Base-by-base conservation (phyloP, 2,888 invertebrate genomes). In the Erynnis tages region DNA sequence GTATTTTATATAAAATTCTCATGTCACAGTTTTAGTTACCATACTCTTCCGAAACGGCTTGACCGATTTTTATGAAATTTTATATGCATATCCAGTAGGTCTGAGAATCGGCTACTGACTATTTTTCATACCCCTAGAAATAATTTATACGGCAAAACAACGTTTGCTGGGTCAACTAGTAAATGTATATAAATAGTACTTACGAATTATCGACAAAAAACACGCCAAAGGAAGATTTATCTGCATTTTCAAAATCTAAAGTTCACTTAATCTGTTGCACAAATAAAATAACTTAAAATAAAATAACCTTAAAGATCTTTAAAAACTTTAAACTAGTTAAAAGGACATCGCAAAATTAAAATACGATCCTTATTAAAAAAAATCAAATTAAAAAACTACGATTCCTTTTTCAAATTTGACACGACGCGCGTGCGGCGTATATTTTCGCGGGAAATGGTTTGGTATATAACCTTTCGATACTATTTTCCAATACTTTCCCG, bases 201-300 rank as follows among this genome's bases (percentile, higher is more conserved):
- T 55, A 88, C 87, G 76, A 71, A 88, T 85, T 2, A 86, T 55
- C 0, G 88, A 87, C 19, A 88, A 65, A 38, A 88, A 84, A 59
- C 88, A 88, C 2, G 84, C 86, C 1, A 88, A 54, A 0, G 87
- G 85, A 41, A 83, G 56, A 4, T 73, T 57, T 0, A 78, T 58
- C 57, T 81, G 79, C 85, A 87, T 84, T 58, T 16, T 68, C n/a
- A 29, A 19, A 5, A 10, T 14, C 14, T 0, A 6, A 29, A 37
- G 5, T 27, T 13, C 35, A 38, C 37, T 11, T 11, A 19, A 35
- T 21, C 0, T 23, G 30, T 29, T 23, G 37, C 25, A 2, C n/a
- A 37, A 10, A 16, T 2, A 10, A 16, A 43, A 29, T 10, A 21
- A 32, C 5, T 10, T 23, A 17, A 10, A 23, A 25, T 4, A 14